These are phyloP conservation scores for Nesometra sesokonis DNA, from an alignment of 35 echinoderm and acorn worm species.

Conservation along the genomic window DNA sequence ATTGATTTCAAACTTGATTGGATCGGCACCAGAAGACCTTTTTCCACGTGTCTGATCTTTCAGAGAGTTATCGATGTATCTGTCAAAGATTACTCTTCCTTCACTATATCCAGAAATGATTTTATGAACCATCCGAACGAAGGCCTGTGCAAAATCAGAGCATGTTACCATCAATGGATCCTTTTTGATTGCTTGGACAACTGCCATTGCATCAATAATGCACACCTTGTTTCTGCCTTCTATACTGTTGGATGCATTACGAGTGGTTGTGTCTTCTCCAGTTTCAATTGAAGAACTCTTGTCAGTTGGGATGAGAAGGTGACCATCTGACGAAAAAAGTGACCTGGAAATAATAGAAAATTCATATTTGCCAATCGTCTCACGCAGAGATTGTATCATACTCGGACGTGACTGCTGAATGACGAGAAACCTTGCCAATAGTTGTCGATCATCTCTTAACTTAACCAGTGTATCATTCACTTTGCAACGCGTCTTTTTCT, in stretches of 20 bases:
- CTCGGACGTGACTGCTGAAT: too few relatives aligned
- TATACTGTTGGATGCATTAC: not conserved
- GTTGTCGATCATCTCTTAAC: slow-evolving; percentile 19
- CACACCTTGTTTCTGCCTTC: slow-evolving; percentile 11
- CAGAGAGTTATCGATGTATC: slow-evolving; percentile 48
- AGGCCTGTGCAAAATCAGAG: slow-evolving; percentile 46
- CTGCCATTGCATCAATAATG: too few relatives aligned
- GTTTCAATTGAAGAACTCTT: slow-evolving; percentile 21
- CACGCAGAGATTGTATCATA: too few relatives aligned
- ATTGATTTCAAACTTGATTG: too few relatives aligned
- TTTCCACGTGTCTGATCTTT: slow-evolving; percentile 46
- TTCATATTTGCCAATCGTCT: too few relatives aligned
- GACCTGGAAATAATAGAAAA: slow-evolving; percentile 32
- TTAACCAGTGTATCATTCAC: too few relatives aligned
- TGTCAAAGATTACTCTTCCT: slow-evolving; percentile 35
- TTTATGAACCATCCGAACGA: slow-evolving; percentile 28
- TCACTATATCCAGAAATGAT: slow-evolving; percentile 6
- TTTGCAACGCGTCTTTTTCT: slow-evolving; percentile 1
- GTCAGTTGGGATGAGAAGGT: too few relatives aligned
- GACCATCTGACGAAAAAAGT: slow-evolving; percentile 42
- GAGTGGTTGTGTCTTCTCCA: not conserved
- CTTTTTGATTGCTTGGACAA: slow-evolving; percentile 38
- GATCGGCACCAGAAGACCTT: slow-evolving; percentile 18
- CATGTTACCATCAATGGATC: too few relatives aligned
- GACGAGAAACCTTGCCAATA: too few relatives aligned